Base-by-base conservation (phyloP, 2,113 vertebrate genomes). In the Epinephelus fuscoguttatus region DNA sequence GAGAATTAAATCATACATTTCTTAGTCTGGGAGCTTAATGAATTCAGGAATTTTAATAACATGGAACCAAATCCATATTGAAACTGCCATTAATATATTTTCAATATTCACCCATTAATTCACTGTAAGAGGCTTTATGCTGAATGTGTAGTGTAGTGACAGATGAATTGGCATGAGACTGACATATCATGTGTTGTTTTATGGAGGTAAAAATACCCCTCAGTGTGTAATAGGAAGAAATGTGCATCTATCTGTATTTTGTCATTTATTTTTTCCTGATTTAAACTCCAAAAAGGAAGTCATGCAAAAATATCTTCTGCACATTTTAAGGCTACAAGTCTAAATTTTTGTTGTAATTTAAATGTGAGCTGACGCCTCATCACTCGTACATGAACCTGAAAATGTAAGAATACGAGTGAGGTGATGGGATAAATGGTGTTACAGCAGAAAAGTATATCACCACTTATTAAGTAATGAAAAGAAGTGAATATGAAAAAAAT, bases 401-500 rank as follows among this genome's bases (percentile, higher is more conserved):
- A 45, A 63, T 57, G 23, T 4, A 61, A 37, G 7, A 50, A 4
- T 4, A 64, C 40, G 42, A 8, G 42, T 45, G 42, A 45, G 42
- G 42, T 45, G 42, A 45, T 45, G 2, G 30, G 25, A 42, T 27
- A 25, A 76, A 25, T 30, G 10, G 5, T 71, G 13, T 63, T 23
- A 15, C 21, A 40, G 6, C 12, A 15, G 11, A 40, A 23, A 55
- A 17, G 3, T 40, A 69, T 14, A 5, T 19, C 10, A n/a, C 59
- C 42, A 69, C 25, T 52, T n/a, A 19, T 56, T 3, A 63, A 78
- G 78, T 55, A 8, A 9, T 6, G 33, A 55, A 75, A 52, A 37
- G 42, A 17, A 57, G 53, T 63, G 27, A 30, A 78, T 57, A 23
- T 45, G 12, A 72, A 30, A 78, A 78, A 77, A 79, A 70, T 53